Evolutionary conservation across 64 coral and sea anemone genomes (phyloP), one percentile per base, ranked within the genome.

Genomic region (Platygyra sinensis): DNA sequence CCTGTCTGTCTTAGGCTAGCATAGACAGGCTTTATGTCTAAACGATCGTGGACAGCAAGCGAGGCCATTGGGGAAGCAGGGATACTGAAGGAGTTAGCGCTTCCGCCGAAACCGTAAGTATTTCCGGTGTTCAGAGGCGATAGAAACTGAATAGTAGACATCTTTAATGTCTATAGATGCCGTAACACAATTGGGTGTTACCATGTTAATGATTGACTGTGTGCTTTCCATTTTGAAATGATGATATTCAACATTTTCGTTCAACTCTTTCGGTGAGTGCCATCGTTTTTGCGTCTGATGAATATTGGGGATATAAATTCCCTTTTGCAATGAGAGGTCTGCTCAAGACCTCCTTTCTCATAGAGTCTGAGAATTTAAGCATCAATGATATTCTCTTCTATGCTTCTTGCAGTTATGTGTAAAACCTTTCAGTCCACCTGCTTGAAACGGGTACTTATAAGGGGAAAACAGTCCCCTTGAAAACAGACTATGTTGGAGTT

Each of bases 201-300:
- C 69, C 42, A 87, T 18, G 24, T 51, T 71, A 32, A 67, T 72
- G 24, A 71, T 71, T 72, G 64, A 72, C 17, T 57, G 15, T 72
- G 75, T 87, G 51, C 46, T 87, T 30, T 87, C 51, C 71, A 87
- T 87, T 51, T 87, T 74, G 49, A 87, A 87, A 74, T 75, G 85
- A 17, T 75, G 85, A 5, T 87, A 87, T 87, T 82, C 79, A 64
- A 82, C 79, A 82, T 82, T 82, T 32, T 55, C 77, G 25, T 80
- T 80, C 49, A 80, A 86, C 20, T 72, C 14, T 54, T 87, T 87
- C 67, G 63, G 67, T 87, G 33, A 39, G 85, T 87, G 72, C 85
- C 85, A 73, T 87, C 79, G 50, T 38, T 65, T 87, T 74, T 72
- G 52, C 30, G 71, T 73, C 85, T 87, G n/a, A 10, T 72, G 38